phyloP scores from a whole-genome alignment of 2,113 vertebrate species.

The Nestor notabilis region DNA sequence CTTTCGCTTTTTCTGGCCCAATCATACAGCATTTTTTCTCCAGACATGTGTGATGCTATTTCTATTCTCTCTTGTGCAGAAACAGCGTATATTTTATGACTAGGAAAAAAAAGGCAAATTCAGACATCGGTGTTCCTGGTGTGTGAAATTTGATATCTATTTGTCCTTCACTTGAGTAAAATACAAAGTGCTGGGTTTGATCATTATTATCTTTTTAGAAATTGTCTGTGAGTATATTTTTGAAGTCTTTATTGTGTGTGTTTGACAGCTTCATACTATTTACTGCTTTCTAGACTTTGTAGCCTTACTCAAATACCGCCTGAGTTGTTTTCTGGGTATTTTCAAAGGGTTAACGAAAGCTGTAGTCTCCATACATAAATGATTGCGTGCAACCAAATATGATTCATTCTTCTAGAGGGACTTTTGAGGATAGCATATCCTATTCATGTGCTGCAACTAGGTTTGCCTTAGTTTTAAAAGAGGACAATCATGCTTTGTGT shows the following conservation, averaged over 20 bases:
- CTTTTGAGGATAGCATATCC: background rate
- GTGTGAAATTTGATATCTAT: fast-evolving
- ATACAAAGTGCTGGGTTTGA: background rate
- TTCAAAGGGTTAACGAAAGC: background rate
- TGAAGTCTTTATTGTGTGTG: background rate
- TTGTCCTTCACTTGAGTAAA: background rate
- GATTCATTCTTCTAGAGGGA: background rate
- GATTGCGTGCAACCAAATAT: background rate
- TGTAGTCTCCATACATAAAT: background rate
- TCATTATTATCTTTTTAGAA: background rate
- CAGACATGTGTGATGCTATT: background rate
- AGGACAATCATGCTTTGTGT: background rate
- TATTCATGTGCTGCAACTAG: background rate
- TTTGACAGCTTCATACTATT: background rate
- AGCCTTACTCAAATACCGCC: background rate
- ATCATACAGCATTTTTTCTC: background rate
- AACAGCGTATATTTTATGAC: background rate
- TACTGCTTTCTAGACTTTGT: background rate
- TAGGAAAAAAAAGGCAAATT: background rate
- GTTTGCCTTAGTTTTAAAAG: background rate
- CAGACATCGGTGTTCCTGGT: background rate
- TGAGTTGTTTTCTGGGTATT: background rate
- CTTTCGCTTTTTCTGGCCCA: background rate
- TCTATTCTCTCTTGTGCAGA: background rate
- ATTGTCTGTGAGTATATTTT: background rate